Evolutionary conservation across 2,888 invertebrate species (phyloP).

Genomic region (Neoitamus cyanurus): DNA sequence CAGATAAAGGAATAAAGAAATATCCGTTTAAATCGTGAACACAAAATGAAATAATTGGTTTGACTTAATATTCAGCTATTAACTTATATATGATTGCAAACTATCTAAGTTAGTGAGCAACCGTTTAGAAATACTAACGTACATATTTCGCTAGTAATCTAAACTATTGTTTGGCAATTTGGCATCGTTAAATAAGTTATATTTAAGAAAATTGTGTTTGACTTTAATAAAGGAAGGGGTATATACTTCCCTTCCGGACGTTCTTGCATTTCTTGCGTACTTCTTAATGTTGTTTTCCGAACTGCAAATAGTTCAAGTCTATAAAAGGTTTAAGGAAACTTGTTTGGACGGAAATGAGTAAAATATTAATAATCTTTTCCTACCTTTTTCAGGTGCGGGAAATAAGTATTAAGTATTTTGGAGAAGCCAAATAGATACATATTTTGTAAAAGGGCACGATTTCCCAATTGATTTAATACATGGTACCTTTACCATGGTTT

Average conservation of each 20-base stretch:
- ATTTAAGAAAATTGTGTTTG: conserved; percentile 72
- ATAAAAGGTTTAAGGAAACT: conserved; percentile 72
- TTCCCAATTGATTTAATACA: no score
- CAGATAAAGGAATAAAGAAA: not conserved
- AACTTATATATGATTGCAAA: no score
- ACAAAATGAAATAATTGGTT: no score
- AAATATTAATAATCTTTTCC: not conserved
- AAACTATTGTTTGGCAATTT: conserved; percentile 83
- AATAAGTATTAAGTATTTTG: no score
- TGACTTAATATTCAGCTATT: not conserved
- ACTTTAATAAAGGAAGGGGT: conserved; percentile 69
- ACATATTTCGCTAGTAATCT: conserved; percentile 78
- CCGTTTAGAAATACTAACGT: no score
- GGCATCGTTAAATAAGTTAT: conserved; percentile 71
- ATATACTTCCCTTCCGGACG: conserved; percentile 80
- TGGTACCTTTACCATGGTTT: no score
- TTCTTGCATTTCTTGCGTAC: conserved; percentile 74
- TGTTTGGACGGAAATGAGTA: not conserved
- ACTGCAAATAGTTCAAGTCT: conserved; percentile 86
- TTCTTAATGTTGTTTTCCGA: conserved; percentile 91
- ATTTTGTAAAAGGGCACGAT: no score
- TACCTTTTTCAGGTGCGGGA: not conserved
- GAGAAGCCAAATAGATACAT: no score
- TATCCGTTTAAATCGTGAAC: no score
- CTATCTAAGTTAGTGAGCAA: no score